Base-by-base conservation (phyloP, 1,140 invertebrate species). In the Zaprionus capensis region DNA sequence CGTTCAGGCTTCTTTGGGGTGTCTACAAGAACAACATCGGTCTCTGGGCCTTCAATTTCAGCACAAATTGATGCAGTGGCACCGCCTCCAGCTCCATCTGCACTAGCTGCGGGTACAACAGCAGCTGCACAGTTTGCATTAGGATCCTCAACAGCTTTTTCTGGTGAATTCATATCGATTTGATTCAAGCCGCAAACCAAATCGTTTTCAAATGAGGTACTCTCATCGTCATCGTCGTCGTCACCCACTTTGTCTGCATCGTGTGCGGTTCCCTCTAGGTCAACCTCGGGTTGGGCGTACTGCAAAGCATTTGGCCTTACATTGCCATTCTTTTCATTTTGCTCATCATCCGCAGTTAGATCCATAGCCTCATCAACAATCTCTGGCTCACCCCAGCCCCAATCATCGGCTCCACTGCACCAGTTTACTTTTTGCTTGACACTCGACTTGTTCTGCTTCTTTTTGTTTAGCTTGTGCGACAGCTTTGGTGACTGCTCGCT, bases 391-490 rank as follows among this genome's bases (percentile, higher is more conserved):
- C 94, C 95, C 96, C 96, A 96, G 4, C 94, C 96, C 96, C 96
- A 96, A 76, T 96, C 95, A 88, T 96, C 95, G 0, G 95, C 96
- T 76, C 95, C 95, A n/a, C 94, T 93, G 67, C 96, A 94, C 96
- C 96, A 97, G 65, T 69, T 81, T 0, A 92, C 78, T 57, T 86
- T 91, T 62, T 77, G 81, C 24, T 61, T 24, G 0, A 17, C 78
- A 34, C 51, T 72, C 2, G 71, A 71, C 34, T 64, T 91, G 76
- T 88, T 64, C 17, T 92, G 91, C 24, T 92, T 87, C 58, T 93
- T 67, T 20, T 67, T 86, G 61, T 91, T 92, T 22, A 93, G 93
- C 20, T 68, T 86, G 24, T 58, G 51, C 46, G 59, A 58, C 38
- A 65, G 55, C 49, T 88, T 87, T 11, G 83, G 76, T 55, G 81